Evolutionary conservation across 2,888 invertebrate genomes (phyloP), one percentile per base, ranked within the genome.

Genomic region (Alloplasta piceator): DNA sequence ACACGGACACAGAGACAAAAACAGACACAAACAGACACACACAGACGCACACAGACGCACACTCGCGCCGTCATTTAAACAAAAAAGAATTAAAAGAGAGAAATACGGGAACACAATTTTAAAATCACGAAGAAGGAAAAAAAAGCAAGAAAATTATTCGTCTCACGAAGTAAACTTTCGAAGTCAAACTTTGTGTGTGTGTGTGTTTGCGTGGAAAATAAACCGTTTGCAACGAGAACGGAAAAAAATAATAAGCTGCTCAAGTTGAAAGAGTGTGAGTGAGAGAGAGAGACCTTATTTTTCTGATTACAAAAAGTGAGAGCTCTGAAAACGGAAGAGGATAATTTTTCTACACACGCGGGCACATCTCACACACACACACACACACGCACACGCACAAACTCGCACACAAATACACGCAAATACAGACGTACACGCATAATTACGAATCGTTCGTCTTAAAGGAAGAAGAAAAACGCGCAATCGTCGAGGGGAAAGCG

Each of bases 341-440:
- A 73, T 79, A 64, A 67, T 71, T 76, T 75, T 80, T 41, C 82
- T 82, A 83, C 85, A 85, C 82, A 55, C 81, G 52, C 78, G 81
- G 70, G 73, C 71, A 43, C 60, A 55, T 26, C n/a, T n/a, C n/a
- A 52, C n/a, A 50, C 46, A 61, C 36, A 63, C 36, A 74, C 52
- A 64, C 36, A 43, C 56, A 66, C 80, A 66, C 78, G 81, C 72
- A 84, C 80, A 83, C 84, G 83, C 83, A 26, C 71, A 56, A 76
- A 84, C 71, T 71, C 66, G 55, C 68, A 61, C 16, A 38, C 7
- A 73, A 48, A 73, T 52, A 50, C 58, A 73, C 50, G 38, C 5
- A 16, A 7, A 63, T 26, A 55, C 38, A 4, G 56, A 36, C 48
- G n/a, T 26, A 68, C 63, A 10, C 56, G 58, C 56, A 26, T 26